Evolutionary conservation across 2,888 invertebrate species (phyloP), one percentile per base, ranked within the genome.

Genomic region (Mimachlamys varia): DNA sequence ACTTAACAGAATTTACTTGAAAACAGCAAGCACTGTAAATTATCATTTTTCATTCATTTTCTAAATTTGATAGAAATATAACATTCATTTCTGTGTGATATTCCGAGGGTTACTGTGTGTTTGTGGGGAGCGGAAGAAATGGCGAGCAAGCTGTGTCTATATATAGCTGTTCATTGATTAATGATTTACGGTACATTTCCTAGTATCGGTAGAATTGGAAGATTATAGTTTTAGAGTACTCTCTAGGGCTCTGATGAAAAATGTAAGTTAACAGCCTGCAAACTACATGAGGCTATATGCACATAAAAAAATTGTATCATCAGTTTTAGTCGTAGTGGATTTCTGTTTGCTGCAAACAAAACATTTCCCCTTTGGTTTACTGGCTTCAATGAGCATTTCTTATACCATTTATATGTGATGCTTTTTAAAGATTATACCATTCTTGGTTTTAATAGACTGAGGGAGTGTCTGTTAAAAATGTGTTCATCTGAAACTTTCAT

Each of bases 221-320:
- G 58, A 58, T 58, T 58, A 53, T 53, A 53, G 58, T 19, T 58
- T 58, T 58, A 58, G 58, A 58, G 58, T 58, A 58, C 58, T 58
- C 58, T 58, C 58, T 22, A 22, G 58, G 58, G 58, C 58, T 22
- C 58, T 58, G 58, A 58, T 58, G 58, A 58, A 58, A 58, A 58
- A 58, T 58, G n/a, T 58, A 44, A 44, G 4, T 44, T 44, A 58
- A 58, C 58, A 58, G 58, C 58, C 58, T 58, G 58, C 58, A 58
- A 58, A 58, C 58, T 58, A 58, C 58, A 58, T 19, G 58, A 58
- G 15, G 19, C 58, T 7, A 58, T 58, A 22, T 58, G n/a, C 22
- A 58, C 58, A 58, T 58, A 58, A 58, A 58, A 15, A 53, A 22
- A 58, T 22, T 58, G 2, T 58, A n/a, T 19, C 58, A 58, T 7